Evolutionary conservation across 2,797 vertebrate genomes (phyloP), one percentile per base, ranked within the genome.

Genomic region (Phalloptychus januarius): DNA sequence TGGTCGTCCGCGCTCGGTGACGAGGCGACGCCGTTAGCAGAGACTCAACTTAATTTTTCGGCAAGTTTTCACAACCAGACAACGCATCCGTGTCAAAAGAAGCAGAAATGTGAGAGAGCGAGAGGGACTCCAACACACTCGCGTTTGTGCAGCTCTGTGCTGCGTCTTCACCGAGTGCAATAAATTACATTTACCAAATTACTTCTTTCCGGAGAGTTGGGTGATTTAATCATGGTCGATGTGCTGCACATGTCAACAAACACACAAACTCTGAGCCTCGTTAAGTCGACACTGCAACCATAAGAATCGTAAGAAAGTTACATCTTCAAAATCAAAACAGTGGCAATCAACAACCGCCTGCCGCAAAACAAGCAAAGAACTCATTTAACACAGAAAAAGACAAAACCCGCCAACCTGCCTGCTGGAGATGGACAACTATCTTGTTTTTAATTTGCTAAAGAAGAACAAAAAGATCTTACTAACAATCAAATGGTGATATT

Each of bases 1-100:
- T 76, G 65, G 18, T 23, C 79, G 46, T 78, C 83, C 44, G 28
- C 12, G 79, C 46, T 38, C 74, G 5, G 25, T 76, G 75, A 77
- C 72, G 33, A 63, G 58, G 36, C 16, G 31, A 36, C 28, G 31
- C 33, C 8, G 13, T 42, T 69, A 69, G 65, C 36, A n/a, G 38
- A 69, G 25, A n/a, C 38, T 40, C 20, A 5, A 40, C 20, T 67
- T 23, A 12, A 67, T 40, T 38, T 65, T 10, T 3, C 20, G 16
- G 61, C 33, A 20, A 40, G 4, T 67, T 67, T 67, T 25, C 20
- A 36, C 63, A 67, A 67, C 11, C 63, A 40, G 63, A 23, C 36
- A 11, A 38, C 63, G 23, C 40, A 12, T 67, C 36, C 42, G 63
- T 23, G 36, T 67, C 20, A 67, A 65, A 23, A 23, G 7, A 12